Conservation (phyloP, 2,797 vertebrate species). For the Pelodytes ibericus region DNA sequence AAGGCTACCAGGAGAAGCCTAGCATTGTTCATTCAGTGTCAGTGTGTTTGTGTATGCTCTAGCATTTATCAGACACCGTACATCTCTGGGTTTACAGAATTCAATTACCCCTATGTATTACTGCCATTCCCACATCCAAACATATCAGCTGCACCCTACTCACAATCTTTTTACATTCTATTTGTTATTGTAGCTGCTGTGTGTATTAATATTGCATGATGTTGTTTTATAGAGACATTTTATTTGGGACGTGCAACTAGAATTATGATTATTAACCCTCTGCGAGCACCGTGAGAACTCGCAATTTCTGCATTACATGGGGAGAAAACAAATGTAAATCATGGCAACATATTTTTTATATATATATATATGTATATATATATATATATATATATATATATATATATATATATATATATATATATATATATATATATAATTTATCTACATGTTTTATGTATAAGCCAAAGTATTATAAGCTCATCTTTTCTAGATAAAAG, state of each 20-base stretch:
- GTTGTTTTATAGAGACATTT: slow-evolving; percentile 38
- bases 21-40: slow-evolving; percentile 1
- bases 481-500: too few relatives aligned
- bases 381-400: too few relatives aligned
- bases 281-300: not conserved
- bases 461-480: too few relatives aligned
- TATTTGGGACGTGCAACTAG: slow-evolving; percentile 22
- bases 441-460: too few relatives aligned
- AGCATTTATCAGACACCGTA: slow-evolving; percentile 29
- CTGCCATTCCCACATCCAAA: slow-evolving; percentile 10
- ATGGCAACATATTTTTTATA: too few relatives aligned
- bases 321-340: not conserved
- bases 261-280: slow-evolving; percentile 2
- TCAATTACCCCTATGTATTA: slow-evolving; percentile 29
- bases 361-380: too few relatives aligned
- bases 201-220: slow-evolving; percentile 48
- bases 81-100: slow-evolving; percentile 24
- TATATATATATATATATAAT: too few relatives aligned
- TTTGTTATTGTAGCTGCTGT: slow-evolving; percentile 49
- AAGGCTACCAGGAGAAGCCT: slow-evolving; percentile 47
- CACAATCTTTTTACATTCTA: slow-evolving; percentile 15
- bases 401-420: too few relatives aligned
- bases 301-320: not conserved
- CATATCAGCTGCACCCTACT: slow-evolving; percentile 12
- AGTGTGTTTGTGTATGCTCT: slow-evolving; percentile 11